Evolutionary conservation across 2,888 invertebrate genomes (phyloP).

Genomic region (Lasioglossum marginatum): DNA sequence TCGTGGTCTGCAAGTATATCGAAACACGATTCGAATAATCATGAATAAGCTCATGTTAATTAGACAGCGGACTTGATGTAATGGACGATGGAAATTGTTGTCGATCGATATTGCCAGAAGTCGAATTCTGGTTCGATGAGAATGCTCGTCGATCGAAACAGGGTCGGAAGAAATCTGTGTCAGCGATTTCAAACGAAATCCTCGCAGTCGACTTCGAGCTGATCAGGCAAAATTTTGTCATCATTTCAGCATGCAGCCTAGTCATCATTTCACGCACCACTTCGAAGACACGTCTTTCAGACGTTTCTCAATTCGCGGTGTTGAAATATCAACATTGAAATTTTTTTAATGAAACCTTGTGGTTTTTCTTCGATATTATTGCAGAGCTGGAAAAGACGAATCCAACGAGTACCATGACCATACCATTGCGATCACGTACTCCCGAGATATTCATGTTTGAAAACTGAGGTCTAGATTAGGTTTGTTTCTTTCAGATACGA

Average conservation of each 20-base stretch:
- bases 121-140: not conserved
- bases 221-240: not conserved
- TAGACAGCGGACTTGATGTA: too few species aligned
- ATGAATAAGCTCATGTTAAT: too few species aligned
- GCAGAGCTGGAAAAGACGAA: not conserved
- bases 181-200: not conserved
- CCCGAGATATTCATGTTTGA: not conserved
- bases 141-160: not conserved
- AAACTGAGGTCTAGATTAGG: not conserved
- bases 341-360: too few species aligned
- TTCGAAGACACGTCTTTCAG: too few species aligned
- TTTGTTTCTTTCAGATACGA: not conserved
- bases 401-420: not conserved
- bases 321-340: too few species aligned
- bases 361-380: not conserved
- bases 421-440: not conserved
- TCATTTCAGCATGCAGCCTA: not conserved
- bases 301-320: too few species aligned
- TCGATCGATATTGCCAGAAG: too few species aligned
- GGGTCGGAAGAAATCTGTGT: not conserved
- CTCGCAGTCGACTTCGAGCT: not conserved
- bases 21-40: not conserved
- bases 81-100: too few species aligned
- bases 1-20: too few species aligned
- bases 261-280: not conserved